Base-by-base conservation (phyloP, 1,140 invertebrate species). In the Branchinecta lindahli region DNA sequence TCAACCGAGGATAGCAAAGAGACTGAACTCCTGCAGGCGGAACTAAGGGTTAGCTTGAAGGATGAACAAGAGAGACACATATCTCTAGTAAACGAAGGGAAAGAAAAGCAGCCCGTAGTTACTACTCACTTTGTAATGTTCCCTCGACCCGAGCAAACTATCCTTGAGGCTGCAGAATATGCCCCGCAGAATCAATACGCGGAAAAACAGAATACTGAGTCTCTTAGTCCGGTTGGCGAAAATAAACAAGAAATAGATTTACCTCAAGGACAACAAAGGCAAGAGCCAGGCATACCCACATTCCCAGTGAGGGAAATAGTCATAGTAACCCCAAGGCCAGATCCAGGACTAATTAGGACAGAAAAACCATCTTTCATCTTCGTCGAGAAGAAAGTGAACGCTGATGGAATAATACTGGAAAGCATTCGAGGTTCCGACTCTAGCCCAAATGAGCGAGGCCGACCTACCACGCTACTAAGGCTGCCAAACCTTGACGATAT, bases 371-470 rank as follows among this genome's bases (percentile, higher is more conserved):
- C 52, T 61, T 61, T 61, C 18, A 61, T 61, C 18, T 61, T 15
- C 18, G 52, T 61, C 12, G 52, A 61, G 52, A 61, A 61, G 52
- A 61, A 61, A 20, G 52, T 6, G 18, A 61, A 20, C 12, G 12
- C 52, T 15, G 52, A 61, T 61, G 18, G 52, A 61, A 20, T 61
- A 15, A 61, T 61, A 61, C 18, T 61, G 52, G 52, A 61, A 61
- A 15, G 12, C 12, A 12, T 61, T 61, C 12, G 18, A 61, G 52
- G 52, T 12, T 61, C 52, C 18, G 6, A 20, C 12, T 61, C 52
- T 61, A 12, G 12, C 12, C 18, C 12, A 15, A 12, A 61, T 2
- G 52, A 61, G 18, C 12, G 18, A 3, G 18, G 18, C 18, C 12
- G 52, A 15, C 52, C 52, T 15, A 61, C 12, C 18, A 61, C 52